Conservation (phyloP, 2,797 vertebrate genomes). For the Muscicapa striata region DNA sequence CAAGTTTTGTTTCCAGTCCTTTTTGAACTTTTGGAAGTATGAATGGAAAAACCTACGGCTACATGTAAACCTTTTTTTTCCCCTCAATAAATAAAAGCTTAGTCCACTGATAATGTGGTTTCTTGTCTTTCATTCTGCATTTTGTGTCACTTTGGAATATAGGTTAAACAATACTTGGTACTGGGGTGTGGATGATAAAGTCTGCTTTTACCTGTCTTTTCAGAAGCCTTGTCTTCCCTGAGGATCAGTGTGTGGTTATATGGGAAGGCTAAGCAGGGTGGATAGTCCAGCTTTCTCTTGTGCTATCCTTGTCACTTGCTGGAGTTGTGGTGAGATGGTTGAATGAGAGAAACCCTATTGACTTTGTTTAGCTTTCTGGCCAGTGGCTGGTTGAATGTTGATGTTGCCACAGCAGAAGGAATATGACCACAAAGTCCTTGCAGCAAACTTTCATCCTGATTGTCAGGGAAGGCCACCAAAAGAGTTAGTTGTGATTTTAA, state of each 20-base stretch:
- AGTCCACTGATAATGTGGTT: slow-evolving; percentile 41
- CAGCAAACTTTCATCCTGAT: background rate
- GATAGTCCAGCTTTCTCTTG: background rate
- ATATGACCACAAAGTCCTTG: background rate
- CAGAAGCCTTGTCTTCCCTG: background rate
- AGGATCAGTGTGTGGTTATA: fast-evolving
- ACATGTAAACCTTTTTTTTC: slow-evolving; percentile 17
- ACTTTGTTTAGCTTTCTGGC: background rate
- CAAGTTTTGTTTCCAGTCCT: slow-evolving; percentile 55
- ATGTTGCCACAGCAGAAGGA: background rate
- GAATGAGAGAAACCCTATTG: background rate
- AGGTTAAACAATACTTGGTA: background rate
- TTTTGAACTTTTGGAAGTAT: slow-evolving; percentile 54
- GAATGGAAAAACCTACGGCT: slow-evolving; percentile 37
- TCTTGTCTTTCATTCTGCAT: background rate
- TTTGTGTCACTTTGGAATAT: background rate
- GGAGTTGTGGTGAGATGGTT: background rate
- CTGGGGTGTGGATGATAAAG: background rate
- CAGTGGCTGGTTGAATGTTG: background rate
- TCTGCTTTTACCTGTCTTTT: background rate
- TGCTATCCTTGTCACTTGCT: background rate
- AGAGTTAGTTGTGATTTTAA: background rate
- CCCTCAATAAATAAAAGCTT: slow-evolving; percentile 80
- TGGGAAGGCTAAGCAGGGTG: background rate
- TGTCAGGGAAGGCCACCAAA: background rate